Percentiles rank a stretch among this genome's conserved stretches.
phyloP scores from a whole-genome alignment of 2,113 vertebrate genomes.

The Catharus fuscescens region DNA sequence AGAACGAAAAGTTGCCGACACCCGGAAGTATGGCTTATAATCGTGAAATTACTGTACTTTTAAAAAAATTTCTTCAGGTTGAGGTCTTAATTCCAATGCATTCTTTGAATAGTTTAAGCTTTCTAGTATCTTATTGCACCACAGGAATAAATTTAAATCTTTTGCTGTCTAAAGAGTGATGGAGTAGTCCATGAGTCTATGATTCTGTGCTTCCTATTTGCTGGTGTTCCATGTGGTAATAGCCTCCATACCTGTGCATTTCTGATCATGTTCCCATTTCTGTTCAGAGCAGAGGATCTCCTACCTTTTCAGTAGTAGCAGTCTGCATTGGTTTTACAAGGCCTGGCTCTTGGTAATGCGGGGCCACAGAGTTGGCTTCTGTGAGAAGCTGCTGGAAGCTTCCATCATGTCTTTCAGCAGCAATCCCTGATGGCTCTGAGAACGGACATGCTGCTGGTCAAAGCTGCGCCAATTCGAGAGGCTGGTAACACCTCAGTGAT shows the following conservation, averaged over 20 bases:
- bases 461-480: accelerated
- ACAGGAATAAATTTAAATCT: neutral
- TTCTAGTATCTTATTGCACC: neutral
- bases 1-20: too few relatives aligned
- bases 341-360: neutral
- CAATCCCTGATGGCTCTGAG: neutral
- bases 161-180: neutral
- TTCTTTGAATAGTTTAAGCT: neutral
- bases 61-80: neutral
- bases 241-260: neutral
- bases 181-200: neutral
- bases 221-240: neutral
- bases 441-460: neutral
- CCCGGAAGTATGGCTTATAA: too few relatives aligned
- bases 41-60: neutral
- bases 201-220: neutral
- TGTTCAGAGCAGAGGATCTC: neutral
- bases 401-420: neutral
- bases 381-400: neutral
- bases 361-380: neutral
- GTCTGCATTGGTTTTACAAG: neutral
- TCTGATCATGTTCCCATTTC: neutral
- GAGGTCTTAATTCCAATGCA: neutral
- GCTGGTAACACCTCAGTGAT: neutral
- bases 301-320: neutral